Evolutionary conservation across 2,797 vertebrate genomes (phyloP).

Genomic region (Acipenser oxyrinchus): DNA sequence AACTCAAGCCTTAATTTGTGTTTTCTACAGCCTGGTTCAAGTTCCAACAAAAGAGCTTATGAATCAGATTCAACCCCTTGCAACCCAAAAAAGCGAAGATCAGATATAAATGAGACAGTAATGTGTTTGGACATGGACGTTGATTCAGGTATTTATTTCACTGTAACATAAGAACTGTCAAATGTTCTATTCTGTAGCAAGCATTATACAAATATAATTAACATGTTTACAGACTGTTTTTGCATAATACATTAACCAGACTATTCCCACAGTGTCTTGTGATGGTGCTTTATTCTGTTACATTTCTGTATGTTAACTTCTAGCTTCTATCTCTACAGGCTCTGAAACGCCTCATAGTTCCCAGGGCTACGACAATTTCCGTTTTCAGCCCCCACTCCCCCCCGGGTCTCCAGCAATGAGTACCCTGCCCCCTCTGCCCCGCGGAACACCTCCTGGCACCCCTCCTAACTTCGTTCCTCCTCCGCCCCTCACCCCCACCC

Average conservation of each 20-base stretch:
- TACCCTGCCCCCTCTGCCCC: constrained; percentile 75
- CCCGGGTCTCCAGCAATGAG: constrained; percentile 61
- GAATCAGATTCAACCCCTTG: constrained; percentile 58
- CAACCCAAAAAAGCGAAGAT: constrained; percentile 65
- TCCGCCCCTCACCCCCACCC: constrained; percentile 48
- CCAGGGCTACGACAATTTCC: constrained; percentile 48
- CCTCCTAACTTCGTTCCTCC: constrained; percentile 35
- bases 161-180: neutral
- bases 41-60: constrained; percentile 64
- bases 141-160: constrained; percentile 71
- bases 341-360: constrained; percentile 39
- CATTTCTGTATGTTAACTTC: constrained; percentile 13
- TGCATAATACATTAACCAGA: too few relatives aligned
- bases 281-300: neutral
- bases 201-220: too few relatives aligned
- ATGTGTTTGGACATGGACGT: constrained; percentile 82
- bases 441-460: constrained; percentile 73
- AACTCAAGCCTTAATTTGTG: neutral
- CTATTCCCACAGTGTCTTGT: too few relatives aligned
- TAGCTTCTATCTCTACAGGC: constrained; percentile 35
- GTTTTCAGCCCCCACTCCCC: constrained; percentile 79
- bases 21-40: constrained; percentile 51
- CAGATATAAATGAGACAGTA: constrained; percentile 37
- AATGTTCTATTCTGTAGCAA: neutral
- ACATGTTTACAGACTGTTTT: too few relatives aligned